Evolutionary conservation across 2,888 invertebrate species (phyloP).

Genomic region (Tolmerus cingulatus): DNA sequence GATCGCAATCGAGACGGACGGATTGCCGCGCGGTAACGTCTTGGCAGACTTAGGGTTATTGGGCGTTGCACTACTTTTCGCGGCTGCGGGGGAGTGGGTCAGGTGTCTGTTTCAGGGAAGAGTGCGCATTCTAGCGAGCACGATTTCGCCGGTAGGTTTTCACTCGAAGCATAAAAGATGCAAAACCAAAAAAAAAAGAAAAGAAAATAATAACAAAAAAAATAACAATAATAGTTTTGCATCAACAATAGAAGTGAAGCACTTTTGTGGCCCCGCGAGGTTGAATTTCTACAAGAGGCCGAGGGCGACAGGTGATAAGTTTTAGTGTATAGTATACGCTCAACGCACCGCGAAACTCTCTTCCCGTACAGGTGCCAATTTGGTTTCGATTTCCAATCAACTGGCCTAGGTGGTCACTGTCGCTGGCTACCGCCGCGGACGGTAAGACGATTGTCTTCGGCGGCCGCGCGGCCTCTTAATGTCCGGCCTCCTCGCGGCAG

Average conservation of each 20-base stretch:
- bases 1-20: slow-evolving; percentile 25
- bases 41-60: slow-evolving; percentile 6
- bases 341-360: neutral
- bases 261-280: neutral
- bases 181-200: too few relatives aligned
- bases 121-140: neutral
- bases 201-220: too few relatives aligned
- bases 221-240: neutral
- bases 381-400: slow-evolving; percentile 11
- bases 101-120: neutral
- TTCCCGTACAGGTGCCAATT: slow-evolving; percentile 36
- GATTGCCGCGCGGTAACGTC: neutral
- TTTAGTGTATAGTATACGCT: neutral
- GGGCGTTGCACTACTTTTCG: neutral
- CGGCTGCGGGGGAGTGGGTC: neutral
- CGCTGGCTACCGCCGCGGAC: neutral
- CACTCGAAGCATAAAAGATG: neutral
- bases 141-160: slow-evolving; percentile 14
- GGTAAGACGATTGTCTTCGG: neutral
- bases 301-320: slow-evolving; percentile 8
- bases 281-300: neutral
- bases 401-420: neutral
- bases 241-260: slow-evolving; percentile 16
- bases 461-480: neutral
- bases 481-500: neutral